Conservation (phyloP, 2,888 invertebrate species). For the Choristoneura rosaceana region DNA sequence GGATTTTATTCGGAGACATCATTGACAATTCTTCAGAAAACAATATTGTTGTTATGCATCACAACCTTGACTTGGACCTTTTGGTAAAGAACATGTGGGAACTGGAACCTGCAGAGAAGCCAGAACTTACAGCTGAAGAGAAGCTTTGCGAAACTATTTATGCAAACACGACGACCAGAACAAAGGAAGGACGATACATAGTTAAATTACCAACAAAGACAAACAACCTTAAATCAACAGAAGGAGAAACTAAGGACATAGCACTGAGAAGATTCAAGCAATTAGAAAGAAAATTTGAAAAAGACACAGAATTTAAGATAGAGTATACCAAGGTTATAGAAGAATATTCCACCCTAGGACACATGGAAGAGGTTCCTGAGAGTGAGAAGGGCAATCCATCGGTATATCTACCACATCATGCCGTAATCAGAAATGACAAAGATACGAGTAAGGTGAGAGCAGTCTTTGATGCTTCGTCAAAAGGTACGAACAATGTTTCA, state of each 20-base stretch:
- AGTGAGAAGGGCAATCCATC: background rate
- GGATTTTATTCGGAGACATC: slow-evolving; percentile 44
- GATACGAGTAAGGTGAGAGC: slow-evolving; percentile 41
- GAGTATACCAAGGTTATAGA: slow-evolving; percentile 16
- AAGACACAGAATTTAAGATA: background rate
- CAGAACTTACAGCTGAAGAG: slow-evolving; percentile 2
- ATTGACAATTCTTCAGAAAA: background rate
- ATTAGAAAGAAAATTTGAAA: slow-evolving; percentile 21
- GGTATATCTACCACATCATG: slow-evolving; percentile 24
- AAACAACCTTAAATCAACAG: background rate
- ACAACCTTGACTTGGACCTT: background rate
- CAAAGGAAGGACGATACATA: slow-evolving; percentile 5
- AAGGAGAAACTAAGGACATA: slow-evolving; percentile 4
- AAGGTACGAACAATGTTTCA: slow-evolving; percentile 11
- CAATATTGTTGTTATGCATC: background rate
- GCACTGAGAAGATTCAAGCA: slow-evolving; percentile 8
- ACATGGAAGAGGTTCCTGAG: slow-evolving; percentile 21
- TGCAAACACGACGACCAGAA: background rate
- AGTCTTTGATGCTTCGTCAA: slow-evolving; percentile 18
- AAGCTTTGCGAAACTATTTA: slow-evolving; percentile 9
- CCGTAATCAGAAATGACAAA: slow-evolving; percentile 26
- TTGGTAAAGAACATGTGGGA: slow-evolving; percentile 11
- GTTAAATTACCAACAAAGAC: background rate
- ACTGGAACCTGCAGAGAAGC: background rate
- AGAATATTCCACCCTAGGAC: slow-evolving; percentile 3